Evolutionary conservation across 2,888 invertebrate species (phyloP), one percentile per base, ranked within the genome.

Genomic region (Arrhopalites spinosus): DNA sequence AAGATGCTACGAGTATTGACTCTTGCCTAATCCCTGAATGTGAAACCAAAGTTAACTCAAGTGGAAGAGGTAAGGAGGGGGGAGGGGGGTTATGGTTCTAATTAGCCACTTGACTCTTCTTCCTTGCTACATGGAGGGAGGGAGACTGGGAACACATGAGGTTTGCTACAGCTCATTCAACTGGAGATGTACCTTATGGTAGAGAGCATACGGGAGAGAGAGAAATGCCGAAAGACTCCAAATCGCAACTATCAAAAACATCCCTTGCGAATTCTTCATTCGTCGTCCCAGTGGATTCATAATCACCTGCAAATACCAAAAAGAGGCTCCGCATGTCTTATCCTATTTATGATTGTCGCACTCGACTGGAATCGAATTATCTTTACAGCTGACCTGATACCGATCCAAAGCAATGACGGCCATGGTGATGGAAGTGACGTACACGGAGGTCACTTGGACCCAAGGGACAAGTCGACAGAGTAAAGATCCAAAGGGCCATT

Each of bases 401-500:
- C 87, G 81, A 80, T 87, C 87, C 7, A 86, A 66, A 2, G 86
- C 86, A 63, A 87, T 87, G 27, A 85, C 85, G 7, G 85, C 85
- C 84, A 87, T 85, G 0, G 87, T 87, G 79, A 86, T 85, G 2
- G 86, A 86, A 0, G 86, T 86, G 23, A 86, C 86, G 80, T 87
- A 87, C 1, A 85, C 86, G 2, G 85, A 85, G 11, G 84, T 83
- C 73, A 86, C 86, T 68, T 86, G 84, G 2, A 86, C 85, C 73
- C 86, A 85, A 63, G 86, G 86, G 30, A 86, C 85, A 56, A 86
- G 78, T 45, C 84, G 84, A 80, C 87, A 87, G 79, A 86, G 83
- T 56, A 85, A 82, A 17, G 83, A 81, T 0, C 87, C 87, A 78
- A 87, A 86, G 2, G 85, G 85, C 87, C 87, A 87, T 59, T 86